Evolutionary conservation across 1,140 invertebrate species (phyloP), one percentile per base, ranked within the genome.

Genomic region (Dendroctonus valens): DNA sequence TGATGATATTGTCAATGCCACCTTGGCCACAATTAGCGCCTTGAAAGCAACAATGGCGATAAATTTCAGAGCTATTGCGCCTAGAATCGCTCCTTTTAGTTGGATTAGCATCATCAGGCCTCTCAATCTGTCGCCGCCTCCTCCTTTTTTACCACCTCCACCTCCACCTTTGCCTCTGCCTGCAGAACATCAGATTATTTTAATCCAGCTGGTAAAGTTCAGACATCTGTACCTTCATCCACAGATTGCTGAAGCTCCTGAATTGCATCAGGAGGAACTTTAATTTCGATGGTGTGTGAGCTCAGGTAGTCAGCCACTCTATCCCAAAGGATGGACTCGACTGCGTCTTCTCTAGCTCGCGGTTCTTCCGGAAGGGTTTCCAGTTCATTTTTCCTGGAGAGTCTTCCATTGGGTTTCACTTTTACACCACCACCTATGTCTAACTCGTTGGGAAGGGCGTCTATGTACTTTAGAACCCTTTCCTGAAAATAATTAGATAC

Each of bases 1-100:
- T 68, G 83, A 84, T 67, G 89, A 86, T 59, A 92, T 83, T 48
- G 91, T 83, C 7, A 93, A 83, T 7, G 91, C 88, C 64, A 92
- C 83, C 80, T 93, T 93, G 76, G 89, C 89, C 69, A 92, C 84
- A 51, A 92, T 81, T 55, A 93, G 81, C 12, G 91, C 91, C 81
- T 93, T 93, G 81, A 91, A 87, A 6, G 90, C 90, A 40, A 91
- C 81, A n/a, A 92, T 81, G 7, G 89, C 91, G 58, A 92, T 83
- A 74, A 85, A 88, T 67, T 89, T 91, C 9, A 93, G 82, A 67
- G 87, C 85, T 62, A 92, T 80, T 14, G 90, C 90, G 71, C 91
- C 86, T 38, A 92, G 82, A 14, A 87, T 85, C 59, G 88, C 88
- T 63, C 89, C 88, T 81, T 93, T 93, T 75, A 92, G 76, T 75